Percentiles rank a stretch among this genome's conserved stretches.
Evolutionary conservation across 2,113 vertebrate genomes (phyloP).

Genomic region (Calyptommatus sinebrachiatus): DNA sequence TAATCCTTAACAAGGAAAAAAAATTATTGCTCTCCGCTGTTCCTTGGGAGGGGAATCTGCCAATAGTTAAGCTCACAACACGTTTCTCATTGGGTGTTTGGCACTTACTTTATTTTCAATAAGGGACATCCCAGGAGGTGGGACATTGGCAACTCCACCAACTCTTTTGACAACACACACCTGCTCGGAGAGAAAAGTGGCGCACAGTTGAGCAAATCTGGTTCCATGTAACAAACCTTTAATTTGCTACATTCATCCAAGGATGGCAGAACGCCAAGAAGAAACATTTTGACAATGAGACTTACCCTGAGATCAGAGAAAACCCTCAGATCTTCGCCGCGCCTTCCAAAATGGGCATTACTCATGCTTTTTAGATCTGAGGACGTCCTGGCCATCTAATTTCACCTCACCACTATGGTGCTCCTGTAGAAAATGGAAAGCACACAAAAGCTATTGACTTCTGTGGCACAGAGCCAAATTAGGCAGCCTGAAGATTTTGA

Average conservation of each 20-base stretch:
- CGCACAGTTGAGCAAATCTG: not conserved
- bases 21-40: too few relatives aligned
- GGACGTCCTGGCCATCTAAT: constrained; percentile 15
- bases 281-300: not conserved
- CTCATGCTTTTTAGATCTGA: constrained; percentile 24
- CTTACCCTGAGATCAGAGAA: constrained; percentile 14
- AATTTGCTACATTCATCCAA: constrained; percentile 10
- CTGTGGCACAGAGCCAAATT: constrained; percentile 13
- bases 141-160: not conserved
- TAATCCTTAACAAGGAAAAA: not conserved
- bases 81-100: not conserved
- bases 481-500: not conserved
- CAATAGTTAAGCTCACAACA: not conserved
- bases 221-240: not conserved
- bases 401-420: not conserved
- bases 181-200: not conserved
- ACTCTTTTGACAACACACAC: not conserved
- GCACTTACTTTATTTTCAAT: not conserved
- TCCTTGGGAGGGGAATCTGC: too few relatives aligned
- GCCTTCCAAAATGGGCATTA: constrained; percentile 24
- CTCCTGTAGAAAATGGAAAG: constrained; percentile 25
- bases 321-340: constrained; percentile 9
- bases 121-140: not conserved
- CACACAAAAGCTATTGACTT: constrained; percentile 32
- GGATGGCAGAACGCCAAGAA: constrained; percentile 14